Evolutionary conservation across 2,113 vertebrate genomes (phyloP).

Genomic region (Grantiella picta): DNA sequence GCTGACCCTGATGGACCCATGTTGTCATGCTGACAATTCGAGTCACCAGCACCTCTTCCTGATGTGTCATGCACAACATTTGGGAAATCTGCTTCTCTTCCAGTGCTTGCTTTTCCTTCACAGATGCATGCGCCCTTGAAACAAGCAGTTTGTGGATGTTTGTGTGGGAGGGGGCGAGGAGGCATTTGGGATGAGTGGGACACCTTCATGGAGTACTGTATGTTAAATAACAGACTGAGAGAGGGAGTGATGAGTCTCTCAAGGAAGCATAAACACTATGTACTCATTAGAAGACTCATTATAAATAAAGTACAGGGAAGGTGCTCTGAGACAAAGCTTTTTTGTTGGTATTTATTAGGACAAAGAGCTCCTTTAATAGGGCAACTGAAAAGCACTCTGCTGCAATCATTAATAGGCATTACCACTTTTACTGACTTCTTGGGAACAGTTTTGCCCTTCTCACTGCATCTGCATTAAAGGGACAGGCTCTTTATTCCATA

Average conservation of each 20-base stretch:
- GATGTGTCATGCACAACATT: not conserved
- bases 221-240: conserved; percentile 74
- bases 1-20: not conserved
- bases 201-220: conserved; percentile 55
- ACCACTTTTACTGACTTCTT: conserved; percentile 74
- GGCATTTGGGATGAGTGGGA: conserved; percentile 29
- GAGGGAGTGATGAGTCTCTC: conserved; percentile 76
- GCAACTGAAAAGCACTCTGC: conserved; percentile 72
- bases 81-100: not conserved
- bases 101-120: not conserved
- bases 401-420: conserved; percentile 72
- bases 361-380: conserved; percentile 76
- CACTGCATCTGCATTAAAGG: conserved; percentile 59
- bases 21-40: not conserved
- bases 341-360: conserved; percentile 74
- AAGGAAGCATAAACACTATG: conserved; percentile 76
- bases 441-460: conserved; percentile 72
- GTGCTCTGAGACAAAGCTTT: conserved; percentile 76
- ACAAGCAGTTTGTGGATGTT: not conserved
- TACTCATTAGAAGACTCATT: conserved; percentile 80
- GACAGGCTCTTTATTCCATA: conserved; percentile 19
- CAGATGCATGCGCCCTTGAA: conserved; percentile 42
- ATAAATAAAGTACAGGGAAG: conserved; percentile 77
- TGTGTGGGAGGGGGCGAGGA: not conserved
- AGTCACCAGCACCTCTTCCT: not conserved